Evolutionary conservation across 1,140 invertebrate species (phyloP), one percentile per base, ranked within the genome.

Genomic region (Helicoverpa zea): DNA sequence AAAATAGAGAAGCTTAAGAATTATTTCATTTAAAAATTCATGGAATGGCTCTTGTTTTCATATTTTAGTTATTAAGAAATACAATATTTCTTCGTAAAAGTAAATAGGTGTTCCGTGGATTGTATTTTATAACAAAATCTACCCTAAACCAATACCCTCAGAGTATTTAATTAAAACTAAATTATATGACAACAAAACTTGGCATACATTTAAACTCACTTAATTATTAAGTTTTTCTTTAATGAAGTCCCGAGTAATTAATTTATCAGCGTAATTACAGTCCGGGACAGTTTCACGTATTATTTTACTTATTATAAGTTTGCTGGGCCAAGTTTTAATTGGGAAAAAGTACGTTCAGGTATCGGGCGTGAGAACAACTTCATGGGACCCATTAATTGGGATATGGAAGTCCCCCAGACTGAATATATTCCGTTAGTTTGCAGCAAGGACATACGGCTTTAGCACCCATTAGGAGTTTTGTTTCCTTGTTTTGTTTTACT

Each of bases 311-410:
- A 52, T 68, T 70, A 81, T 76, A 81, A 81, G 51, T 75, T 61
- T 7, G 30, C 54, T 35, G 56, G 70, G 29, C 51, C 16, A 81
- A 81, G 70, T 81, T 81, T 81, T 81, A 81, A 81, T 76, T 75
- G 73, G 72, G 70, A 81, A 81, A 75, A 76, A 75, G 56, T 68
- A 49, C 12, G 43, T 52, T 30, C 51, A 75, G 58, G 63, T 73
- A 73, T 73, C 54, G 70, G 70, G 13, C 35, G 47, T 18, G 43
- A 11, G 47, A 51, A 13, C 35, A 54, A 72, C 23, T 73, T 73
- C 52, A 58, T 30, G 49, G 13, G 5, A 23, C 14, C 52, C 54
- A 73, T 73, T 73, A 73, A 73, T 73, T 58, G 70, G 54, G 70
- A 72, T 72, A 14, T 72, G 49, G 68, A 23, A 72, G 18, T 54